Conservation (phyloP, 2,888 invertebrate genomes). For the Agrilus biguttatus region DNA sequence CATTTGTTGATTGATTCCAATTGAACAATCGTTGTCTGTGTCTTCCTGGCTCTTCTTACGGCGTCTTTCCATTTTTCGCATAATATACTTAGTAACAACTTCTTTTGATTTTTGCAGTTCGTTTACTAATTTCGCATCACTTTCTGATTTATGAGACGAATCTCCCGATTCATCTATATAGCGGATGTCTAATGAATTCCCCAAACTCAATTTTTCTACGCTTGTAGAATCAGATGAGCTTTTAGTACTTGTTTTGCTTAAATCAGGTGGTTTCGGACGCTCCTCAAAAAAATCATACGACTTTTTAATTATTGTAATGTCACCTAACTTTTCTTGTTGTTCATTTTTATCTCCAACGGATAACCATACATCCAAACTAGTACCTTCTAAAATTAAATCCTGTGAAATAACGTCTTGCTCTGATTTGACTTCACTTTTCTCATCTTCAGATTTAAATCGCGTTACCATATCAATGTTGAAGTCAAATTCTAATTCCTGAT, state of each 20-base stretch:
- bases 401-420: constrained; percentile 15
- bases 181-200: constrained; percentile 30
- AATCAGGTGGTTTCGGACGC: constrained; percentile 27
- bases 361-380: constrained; percentile 32
- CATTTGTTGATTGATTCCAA: constrained; percentile 33
- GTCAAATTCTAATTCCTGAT: constrained; percentile 23
- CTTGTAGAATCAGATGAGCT: constrained; percentile 30
- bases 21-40: constrained; percentile 1
- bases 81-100: constrained; percentile 24
- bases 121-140: constrained; percentile 25
- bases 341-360: constrained; percentile 26
- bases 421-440: constrained; percentile 17
- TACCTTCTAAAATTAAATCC: constrained; percentile 29
- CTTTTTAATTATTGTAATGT: constrained; percentile 26
- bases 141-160: constrained; percentile 29
- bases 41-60: constrained; percentile 5
- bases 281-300: constrained; percentile 32
- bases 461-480: constrained; percentile 22
- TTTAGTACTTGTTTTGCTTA: constrained; percentile 25
- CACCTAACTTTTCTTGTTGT: constrained; percentile 24
- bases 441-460: constrained; percentile 11
- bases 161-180: constrained; percentile 31
- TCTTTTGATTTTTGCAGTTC: constrained; percentile 27
- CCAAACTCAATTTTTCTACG: constrained; percentile 26
- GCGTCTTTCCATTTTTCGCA: constrained; percentile 24